Conservation (phyloP, 2,888 invertebrate species). For the Dolomedes plantarius region DNA sequence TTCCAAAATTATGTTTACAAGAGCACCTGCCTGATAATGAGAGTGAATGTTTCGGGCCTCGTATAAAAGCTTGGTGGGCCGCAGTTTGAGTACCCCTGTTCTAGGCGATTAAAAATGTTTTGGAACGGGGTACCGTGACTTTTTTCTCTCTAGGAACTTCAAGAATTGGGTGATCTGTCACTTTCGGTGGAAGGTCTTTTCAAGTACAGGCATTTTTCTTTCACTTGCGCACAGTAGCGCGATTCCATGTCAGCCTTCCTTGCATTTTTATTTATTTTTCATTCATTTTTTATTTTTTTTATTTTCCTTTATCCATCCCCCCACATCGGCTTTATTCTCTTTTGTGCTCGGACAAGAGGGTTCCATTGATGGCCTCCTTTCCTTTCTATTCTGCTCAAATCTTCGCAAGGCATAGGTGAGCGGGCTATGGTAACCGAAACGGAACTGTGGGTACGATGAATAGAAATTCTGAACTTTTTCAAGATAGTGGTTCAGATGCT, state of each 20-base stretch:
- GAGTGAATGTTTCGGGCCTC: too few species aligned
- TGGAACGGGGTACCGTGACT: too few species aligned
- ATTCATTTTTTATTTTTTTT: neutral
- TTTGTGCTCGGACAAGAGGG: conserved; percentile 47
- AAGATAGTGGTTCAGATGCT: too few species aligned
- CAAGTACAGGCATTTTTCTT: neutral
- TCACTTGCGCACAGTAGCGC: conserved; percentile 14
- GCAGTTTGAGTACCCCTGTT: too few species aligned
- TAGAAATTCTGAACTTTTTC: too few species aligned
- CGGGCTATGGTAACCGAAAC: conserved; percentile 47
- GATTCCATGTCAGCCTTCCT: conserved; percentile 5
- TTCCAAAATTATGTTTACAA: too few species aligned
- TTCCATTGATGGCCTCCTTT: conserved; percentile 53
- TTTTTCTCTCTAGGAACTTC: neutral
- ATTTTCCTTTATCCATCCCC: conserved; percentile 22
- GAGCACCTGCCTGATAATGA: too few species aligned
- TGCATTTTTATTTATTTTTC: neutral
- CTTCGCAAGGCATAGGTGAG: conserved; percentile 36
- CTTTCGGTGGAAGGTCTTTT: neutral
- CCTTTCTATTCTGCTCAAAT: conserved; percentile 54
- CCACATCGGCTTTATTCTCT: conserved; percentile 26
- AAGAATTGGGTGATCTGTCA: neutral
- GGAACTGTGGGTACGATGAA: conserved; percentile 17
- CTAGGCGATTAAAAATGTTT: too few species aligned
- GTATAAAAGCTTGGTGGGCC: too few species aligned